A percentile compares a stretch with the other conserved stretches of the same genome.
Conservation (phyloP, 2,113 vertebrate species). For the Eretmochelys imbricata region DNA sequence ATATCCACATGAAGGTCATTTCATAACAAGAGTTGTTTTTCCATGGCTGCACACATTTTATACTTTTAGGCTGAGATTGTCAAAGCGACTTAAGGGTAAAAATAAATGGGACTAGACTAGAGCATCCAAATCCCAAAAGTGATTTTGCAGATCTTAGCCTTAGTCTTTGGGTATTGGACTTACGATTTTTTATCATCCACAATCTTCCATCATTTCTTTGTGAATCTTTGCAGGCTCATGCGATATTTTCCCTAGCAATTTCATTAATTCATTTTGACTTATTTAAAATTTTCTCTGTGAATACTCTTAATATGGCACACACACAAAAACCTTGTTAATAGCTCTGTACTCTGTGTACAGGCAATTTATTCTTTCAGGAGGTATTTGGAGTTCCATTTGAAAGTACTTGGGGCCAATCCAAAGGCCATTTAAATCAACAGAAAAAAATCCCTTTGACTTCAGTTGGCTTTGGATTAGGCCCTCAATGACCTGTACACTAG, state of each 20-base stretch:
- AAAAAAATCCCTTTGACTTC: neutral
- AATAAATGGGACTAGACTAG: neutral
- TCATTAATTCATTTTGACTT: neutral
- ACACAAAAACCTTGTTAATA: neutral
- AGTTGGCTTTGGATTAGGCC: neutral
- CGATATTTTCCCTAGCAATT: neutral
- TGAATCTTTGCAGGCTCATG: neutral
- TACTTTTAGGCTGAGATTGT: neutral
- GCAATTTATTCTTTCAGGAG: neutral
- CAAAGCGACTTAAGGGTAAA: neutral
- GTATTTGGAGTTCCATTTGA: neutral
- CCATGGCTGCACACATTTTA: neutral
- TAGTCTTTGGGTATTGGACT: neutral
- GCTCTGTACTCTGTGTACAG: neutral
- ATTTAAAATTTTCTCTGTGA: neutral
- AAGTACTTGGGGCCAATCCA: neutral
- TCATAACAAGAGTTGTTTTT: neutral
- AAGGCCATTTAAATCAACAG: neutral
- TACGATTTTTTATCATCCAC: neutral
- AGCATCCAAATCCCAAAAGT: neutral
- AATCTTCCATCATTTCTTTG: neutral
- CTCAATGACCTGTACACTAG: neutral
- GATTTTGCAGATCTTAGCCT: neutral
- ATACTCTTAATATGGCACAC: neutral
- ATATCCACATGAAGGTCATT: neutral